Conservation (phyloP, 2,797 vertebrate species). For the Etheostoma nigrum region DNA sequence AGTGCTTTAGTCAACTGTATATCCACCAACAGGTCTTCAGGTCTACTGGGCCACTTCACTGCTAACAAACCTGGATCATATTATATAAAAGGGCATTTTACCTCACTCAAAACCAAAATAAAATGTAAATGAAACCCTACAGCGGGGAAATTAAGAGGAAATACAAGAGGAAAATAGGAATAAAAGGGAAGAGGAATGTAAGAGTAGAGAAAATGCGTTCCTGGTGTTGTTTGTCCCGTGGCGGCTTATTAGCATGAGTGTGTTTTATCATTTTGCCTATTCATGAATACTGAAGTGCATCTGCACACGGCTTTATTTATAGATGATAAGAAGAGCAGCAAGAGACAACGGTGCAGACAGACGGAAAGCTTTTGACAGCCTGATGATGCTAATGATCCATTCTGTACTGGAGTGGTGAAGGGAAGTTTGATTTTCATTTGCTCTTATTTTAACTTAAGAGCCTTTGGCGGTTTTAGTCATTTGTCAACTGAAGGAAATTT, state of each 20-base stretch:
- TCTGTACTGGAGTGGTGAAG: neutral
- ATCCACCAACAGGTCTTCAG: conserved; percentile 1
- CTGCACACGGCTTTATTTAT: conserved; percentile 39
- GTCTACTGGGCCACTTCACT: neutral
- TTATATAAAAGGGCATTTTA: conserved; percentile 13
- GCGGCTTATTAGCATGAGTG: conserved; percentile 57
- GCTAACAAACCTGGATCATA: neutral
- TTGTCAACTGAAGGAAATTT: neutral
- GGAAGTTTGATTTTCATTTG: neutral
- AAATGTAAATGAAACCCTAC: conserved; percentile 18
- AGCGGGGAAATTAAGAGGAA: neutral
- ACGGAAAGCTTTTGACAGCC: neutral
- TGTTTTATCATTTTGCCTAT: conserved; percentile 62
- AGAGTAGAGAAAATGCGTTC: conserved; percentile 22
- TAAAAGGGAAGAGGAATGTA: neutral
- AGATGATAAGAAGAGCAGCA: conserved; percentile 21
- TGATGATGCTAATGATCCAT: neutral
- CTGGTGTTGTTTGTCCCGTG: conserved; percentile 49
- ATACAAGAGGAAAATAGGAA: conserved; percentile 7
- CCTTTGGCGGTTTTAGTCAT: neutral
- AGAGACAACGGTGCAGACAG: neutral
- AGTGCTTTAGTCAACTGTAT: neutral
- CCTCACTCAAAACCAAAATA: neutral
- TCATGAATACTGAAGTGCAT: conserved; percentile 51
- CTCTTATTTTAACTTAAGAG: neutral